These are phyloP conservation scores for Tiphia femorata DNA, from an alignment of 2,888 invertebrate species.

Conservation along the genomic window DNA sequence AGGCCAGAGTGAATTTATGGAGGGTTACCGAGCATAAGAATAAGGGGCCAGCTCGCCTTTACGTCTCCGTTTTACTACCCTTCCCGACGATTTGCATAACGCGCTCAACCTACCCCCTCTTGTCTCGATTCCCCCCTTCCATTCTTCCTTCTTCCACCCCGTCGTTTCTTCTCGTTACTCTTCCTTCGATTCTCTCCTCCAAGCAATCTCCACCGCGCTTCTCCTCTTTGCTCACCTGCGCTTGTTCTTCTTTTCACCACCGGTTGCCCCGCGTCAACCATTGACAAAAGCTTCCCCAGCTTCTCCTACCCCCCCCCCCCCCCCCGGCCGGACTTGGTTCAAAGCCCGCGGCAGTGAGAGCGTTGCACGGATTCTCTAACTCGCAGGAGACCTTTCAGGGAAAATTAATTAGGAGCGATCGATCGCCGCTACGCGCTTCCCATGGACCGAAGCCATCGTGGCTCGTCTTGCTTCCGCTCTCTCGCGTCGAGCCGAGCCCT, in stretches of 20 bases:
- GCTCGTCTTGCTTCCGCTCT: too few species aligned
- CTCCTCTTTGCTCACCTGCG: background rate
- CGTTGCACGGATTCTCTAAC: slow-evolving; percentile 10
- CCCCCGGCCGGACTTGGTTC: background rate
- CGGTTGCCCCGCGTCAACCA: background rate
- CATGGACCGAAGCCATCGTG: too few species aligned
- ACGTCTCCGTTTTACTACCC: slow-evolving; percentile 50
- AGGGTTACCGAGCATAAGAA: slow-evolving; percentile 50
- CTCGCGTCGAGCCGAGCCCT: too few species aligned
- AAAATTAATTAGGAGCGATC: slow-evolving; percentile 36
- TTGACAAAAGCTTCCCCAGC: background rate
- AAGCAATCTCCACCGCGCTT: slow-evolving; percentile 23
- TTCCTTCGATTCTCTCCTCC: background rate
- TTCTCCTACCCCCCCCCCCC: too few species aligned
- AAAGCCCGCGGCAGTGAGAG: background rate
- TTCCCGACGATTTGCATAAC: slow-evolving; percentile 54
- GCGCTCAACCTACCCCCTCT: slow-evolving; percentile 20
- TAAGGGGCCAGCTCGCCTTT: slow-evolving; percentile 44
- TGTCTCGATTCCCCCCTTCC: background rate
- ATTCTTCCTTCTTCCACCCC: slow-evolving; percentile 18
- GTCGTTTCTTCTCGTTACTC: background rate
- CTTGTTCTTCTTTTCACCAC: background rate
- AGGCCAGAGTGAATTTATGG: slow-evolving; percentile 54
- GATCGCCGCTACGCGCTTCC: slow-evolving; percentile 10
- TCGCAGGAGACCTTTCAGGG: slow-evolving; percentile 21